A percentile compares a stretch with the other conserved stretches of the same genome.
phyloP scores from a whole-genome alignment of 2,797 vertebrate species.

The Microctenopoma lineatum region DNA sequence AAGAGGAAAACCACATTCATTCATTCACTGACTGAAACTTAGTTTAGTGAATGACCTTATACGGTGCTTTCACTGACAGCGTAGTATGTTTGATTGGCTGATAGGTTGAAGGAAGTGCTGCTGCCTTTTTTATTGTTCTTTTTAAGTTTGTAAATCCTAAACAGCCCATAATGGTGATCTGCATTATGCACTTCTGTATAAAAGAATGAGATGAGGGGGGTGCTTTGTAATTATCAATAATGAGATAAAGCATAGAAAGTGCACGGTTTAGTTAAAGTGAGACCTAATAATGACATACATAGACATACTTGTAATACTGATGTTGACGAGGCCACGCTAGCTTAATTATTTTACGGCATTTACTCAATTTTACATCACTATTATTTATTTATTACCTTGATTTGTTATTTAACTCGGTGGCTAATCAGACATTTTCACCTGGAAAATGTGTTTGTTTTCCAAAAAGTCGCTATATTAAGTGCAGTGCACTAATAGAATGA shows the following conservation, averaged over 20 bases:
- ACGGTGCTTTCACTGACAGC: neutral
- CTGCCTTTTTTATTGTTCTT: neutral
- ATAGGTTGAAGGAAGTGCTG: neutral
- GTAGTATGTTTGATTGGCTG: neutral
- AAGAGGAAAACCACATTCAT: conserved; percentile 16
- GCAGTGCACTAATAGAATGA: neutral
- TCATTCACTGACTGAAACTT: neutral
- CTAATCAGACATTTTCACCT: neutral
- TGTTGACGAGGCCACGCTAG: no score
- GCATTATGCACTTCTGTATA: neutral
- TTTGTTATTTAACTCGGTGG: neutral
- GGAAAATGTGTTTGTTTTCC: neutral
- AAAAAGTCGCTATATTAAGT: neutral
- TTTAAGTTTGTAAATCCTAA: conserved; percentile 1
- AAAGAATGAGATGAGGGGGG: neutral
- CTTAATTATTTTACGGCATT: neutral
- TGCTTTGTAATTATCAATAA: no score
- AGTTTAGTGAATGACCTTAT: neutral
- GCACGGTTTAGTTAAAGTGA: neutral
- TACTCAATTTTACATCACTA: neutral
- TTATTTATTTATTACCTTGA: neutral
- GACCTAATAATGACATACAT: neutral
- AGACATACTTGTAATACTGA: neutral
- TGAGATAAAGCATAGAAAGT: neutral
- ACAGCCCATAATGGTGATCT: neutral